Conservation (phyloP, 1,140 invertebrate genomes). For the Anoplolepis gracilipes region DNA sequence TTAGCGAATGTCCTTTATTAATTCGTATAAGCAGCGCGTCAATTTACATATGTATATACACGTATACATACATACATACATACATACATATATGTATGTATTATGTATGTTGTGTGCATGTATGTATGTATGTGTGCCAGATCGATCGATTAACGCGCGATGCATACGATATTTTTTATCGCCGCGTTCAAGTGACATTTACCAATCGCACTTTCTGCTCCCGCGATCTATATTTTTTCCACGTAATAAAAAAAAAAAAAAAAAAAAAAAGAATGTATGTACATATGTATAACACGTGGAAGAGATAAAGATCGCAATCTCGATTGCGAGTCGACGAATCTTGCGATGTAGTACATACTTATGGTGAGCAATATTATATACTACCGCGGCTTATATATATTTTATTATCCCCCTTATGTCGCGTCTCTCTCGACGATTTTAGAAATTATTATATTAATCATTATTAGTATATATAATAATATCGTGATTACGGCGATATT, state of each 20-base stretch:
- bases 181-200: background rate
- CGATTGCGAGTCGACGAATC: background rate
- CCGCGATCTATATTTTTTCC: constrained; percentile 17
- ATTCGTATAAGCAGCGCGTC: constrained; percentile 41
- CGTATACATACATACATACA: constrained; percentile 9
- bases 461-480: constrained; percentile 30
- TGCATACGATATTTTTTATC: constrained; percentile 42
- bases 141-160: constrained; percentile 42
- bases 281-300: background rate
- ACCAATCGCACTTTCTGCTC: background rate
- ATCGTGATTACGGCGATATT: constrained; percentile 28
- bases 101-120: background rate
- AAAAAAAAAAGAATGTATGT: background rate
- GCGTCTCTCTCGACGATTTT: too few relatives aligned
- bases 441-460: constrained; percentile 12
- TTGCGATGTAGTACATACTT: background rate
- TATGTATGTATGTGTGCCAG: background rate
- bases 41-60: background rate
- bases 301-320: background rate
- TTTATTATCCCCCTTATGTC: constrained; percentile 26
- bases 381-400: constrained; percentile 22
- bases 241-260: background rate
- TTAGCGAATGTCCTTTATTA: constrained; percentile 54
- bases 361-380: background rate
- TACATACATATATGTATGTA: background rate